These are phyloP conservation scores for Sylvicola fuscatus DNA, from an alignment of 2,888 invertebrate species.

Conservation along the genomic window DNA sequence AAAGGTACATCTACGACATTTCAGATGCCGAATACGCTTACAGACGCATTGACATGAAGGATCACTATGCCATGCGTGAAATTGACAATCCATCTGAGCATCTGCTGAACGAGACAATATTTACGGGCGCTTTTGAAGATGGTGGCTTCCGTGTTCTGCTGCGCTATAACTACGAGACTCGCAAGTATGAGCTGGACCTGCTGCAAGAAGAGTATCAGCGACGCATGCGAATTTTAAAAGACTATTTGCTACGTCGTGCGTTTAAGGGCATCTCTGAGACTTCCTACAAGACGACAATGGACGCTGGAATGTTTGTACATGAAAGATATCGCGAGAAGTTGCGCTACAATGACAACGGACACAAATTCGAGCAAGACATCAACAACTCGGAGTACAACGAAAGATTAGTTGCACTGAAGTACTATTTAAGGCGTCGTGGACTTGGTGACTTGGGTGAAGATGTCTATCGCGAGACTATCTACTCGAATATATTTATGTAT, in stretches of 20 bases:
- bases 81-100: no score
- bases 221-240: neutral
- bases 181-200: no score
- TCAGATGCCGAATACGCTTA: no score
- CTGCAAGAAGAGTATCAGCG: neutral
- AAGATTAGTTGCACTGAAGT: constrained; percentile 1
- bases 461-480: constrained; percentile 1
- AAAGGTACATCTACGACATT: no score
- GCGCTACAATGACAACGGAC: neutral
- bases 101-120: no score
- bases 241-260: no score
- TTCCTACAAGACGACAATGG: neutral
- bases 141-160: no score
- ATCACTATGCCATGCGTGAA: no score
- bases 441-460: constrained; percentile 2
- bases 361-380: neutral
- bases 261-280: no score
- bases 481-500: constrained; percentile 2
- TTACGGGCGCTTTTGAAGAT: no score
- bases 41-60: no score
- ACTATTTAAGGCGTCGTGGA: constrained; percentile 1
- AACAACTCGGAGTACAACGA: constrained; percentile 2
- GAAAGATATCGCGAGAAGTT: neutral
- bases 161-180: no score
- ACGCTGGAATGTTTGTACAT: constrained; percentile 1